A percentile compares a stretch with the other conserved stretches of the same genome.
These are phyloP conservation scores for Haliclona indistincta DNA, from an alignment of 37 sponge, comb jelly and placozoan genomes.

Conservation along the genomic window DNA sequence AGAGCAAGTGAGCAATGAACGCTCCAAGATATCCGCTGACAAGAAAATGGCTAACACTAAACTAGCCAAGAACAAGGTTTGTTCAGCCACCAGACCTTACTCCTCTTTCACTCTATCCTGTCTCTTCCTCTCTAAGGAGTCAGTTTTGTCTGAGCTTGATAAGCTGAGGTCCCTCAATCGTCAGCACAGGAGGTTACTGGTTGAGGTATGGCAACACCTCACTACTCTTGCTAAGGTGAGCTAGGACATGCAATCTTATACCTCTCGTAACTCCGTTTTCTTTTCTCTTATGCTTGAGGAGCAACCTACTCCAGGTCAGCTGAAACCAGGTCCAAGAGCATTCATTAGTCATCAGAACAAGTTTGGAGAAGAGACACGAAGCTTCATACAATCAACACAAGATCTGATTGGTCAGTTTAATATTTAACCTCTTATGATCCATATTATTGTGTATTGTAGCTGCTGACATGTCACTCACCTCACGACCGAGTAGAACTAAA, in stretches of 20 bases:
- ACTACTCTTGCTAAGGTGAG: constrained; percentile 73
- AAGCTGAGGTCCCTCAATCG: constrained; percentile 68
- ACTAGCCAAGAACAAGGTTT: constrained; percentile 4
- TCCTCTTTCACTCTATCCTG: too few relatives aligned
- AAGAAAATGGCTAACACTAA: constrained; percentile 32
- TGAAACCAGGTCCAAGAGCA: constrained; percentile 75
- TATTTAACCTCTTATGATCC: background rate
- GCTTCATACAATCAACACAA: constrained; percentile 65
- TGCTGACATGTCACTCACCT: constrained; percentile 75
- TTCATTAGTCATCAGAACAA: constrained; percentile 75
- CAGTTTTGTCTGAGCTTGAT: constrained; percentile 75
- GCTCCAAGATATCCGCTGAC: constrained; percentile 56
- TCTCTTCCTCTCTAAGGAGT: constrained; percentile 38
- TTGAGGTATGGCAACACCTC: constrained; percentile 80
- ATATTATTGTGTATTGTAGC: constrained; percentile 18
- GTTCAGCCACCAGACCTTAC: background rate
- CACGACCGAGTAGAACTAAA: constrained; percentile 42
- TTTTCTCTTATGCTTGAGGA: constrained; percentile 57
- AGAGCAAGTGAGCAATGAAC: constrained; percentile 48
- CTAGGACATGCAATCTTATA: too few relatives aligned
- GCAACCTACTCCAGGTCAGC: constrained; percentile 58
- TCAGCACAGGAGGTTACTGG: constrained; percentile 70
- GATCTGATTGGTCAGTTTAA: constrained; percentile 66
- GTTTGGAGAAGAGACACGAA: constrained; percentile 60
- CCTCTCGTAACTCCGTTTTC: too few relatives aligned